Conservation (phyloP, 1,140 invertebrate genomes). For the Copidosoma floridanum region DNA sequence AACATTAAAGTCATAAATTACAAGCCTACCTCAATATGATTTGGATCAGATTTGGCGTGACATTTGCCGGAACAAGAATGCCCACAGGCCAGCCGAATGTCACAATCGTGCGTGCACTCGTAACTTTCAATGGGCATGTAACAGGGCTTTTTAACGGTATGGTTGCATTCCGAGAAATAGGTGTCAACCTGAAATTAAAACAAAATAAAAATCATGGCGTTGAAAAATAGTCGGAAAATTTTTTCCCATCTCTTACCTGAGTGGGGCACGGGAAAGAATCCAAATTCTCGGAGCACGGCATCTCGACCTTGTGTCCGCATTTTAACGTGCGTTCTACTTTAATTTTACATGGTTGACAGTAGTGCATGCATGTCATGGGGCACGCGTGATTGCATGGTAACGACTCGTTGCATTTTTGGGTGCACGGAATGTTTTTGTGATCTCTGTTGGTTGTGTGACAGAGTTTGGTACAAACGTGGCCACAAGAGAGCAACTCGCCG, state of each 20-base stretch:
- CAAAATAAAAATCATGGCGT: background rate
- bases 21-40: conserved; percentile 11
- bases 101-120: background rate
- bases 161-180: background rate
- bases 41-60: conserved; percentile 3
- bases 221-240: background rate
- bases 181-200: background rate
- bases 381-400: background rate
- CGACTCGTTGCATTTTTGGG: background rate
- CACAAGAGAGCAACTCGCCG: background rate
- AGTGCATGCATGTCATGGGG: background rate
- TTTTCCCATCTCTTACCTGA: no score
- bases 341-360: background rate
- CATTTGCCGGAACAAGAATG: background rate
- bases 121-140: background rate
- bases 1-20: no score
- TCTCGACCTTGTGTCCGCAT: background rate
- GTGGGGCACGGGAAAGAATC: background rate
- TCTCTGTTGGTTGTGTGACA: conserved; percentile 5
- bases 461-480: background rate
- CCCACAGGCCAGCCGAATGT: conserved; percentile 6
- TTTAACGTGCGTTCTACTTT: background rate
- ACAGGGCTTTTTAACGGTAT: background rate
- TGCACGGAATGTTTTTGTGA: background rate
- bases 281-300: background rate